These are phyloP conservation scores for Melierax canorus DNA, from an alignment of 2,113 vertebrate species.

Conservation along the genomic window DNA sequence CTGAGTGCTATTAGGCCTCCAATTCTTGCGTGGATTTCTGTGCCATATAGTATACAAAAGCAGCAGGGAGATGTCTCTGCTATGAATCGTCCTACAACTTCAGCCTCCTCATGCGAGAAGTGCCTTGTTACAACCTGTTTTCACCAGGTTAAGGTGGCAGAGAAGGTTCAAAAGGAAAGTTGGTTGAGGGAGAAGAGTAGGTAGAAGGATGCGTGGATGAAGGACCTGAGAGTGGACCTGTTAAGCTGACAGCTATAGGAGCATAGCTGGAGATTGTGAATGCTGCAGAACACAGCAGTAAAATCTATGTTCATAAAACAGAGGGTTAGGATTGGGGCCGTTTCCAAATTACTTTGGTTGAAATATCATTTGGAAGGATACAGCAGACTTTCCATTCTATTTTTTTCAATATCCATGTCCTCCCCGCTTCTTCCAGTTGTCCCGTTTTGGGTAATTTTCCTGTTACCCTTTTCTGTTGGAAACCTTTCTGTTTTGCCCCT, in stretches of 20 bases:
- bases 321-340: background rate
- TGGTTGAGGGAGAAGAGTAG: background rate
- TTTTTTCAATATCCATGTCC: background rate
- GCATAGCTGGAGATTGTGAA: background rate
- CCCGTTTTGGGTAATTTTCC: background rate
- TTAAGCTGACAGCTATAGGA: background rate
- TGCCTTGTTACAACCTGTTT: background rate
- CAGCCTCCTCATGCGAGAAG: background rate
- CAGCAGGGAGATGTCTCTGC: background rate
- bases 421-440: background rate
- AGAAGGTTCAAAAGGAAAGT: background rate
- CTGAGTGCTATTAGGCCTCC: background rate
- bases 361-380: fast-evolving
- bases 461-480: background rate
- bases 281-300: background rate
- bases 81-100: background rate
- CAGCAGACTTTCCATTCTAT: background rate
- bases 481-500: background rate
- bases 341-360: background rate
- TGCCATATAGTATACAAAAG: background rate
- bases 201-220: background rate
- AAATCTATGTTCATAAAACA: background rate
- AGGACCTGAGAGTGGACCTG: background rate
- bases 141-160: background rate
- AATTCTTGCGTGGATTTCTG: background rate